phyloP scores from a whole-genome alignment of 2,797 vertebrate genomes.

The Lepus townsendii region DNA sequence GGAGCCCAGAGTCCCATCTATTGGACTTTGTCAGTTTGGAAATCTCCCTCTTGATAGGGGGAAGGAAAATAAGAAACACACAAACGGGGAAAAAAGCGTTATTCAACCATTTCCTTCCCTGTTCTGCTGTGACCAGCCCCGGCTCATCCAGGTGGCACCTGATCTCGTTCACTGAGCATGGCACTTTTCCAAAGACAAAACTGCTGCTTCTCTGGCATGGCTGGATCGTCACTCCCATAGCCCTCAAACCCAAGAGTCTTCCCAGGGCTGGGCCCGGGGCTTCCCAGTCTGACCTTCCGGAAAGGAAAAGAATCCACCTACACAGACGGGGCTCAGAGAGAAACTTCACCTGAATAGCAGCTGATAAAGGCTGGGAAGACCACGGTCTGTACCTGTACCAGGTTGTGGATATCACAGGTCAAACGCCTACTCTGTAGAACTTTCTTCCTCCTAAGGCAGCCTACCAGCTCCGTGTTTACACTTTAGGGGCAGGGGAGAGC shows the following conservation, averaged over 20 bases:
- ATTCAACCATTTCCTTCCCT: constrained; percentile 75
- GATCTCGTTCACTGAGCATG: constrained; percentile 36
- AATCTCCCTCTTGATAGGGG: neutral
- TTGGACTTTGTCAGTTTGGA: neutral
- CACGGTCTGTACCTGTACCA: neutral
- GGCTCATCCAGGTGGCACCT: constrained; percentile 61
- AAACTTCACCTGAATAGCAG: neutral
- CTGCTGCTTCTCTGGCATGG: neutral
- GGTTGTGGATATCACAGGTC: neutral
- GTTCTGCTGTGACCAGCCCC: constrained; percentile 21
- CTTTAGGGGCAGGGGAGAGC: too few relatives aligned
- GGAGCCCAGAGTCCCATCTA: neutral
- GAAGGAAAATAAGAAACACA: neutral
- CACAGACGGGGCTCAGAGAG: neutral
- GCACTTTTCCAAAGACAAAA: constrained; percentile 57
- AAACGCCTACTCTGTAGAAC: neutral
- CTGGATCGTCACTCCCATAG: neutral
- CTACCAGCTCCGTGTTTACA: neutral
- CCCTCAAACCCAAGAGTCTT: neutral
- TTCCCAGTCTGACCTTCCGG: constrained; percentile 21
- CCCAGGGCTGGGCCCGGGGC: neutral
- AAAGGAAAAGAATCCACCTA: constrained; percentile 39
- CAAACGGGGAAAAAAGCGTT: neutral
- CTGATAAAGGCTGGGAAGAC: neutral
- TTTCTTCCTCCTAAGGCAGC: neutral